phyloP scores from a whole-genome alignment of 1,140 invertebrate species.

The Venustaconcha ellipsiformis region DNA sequence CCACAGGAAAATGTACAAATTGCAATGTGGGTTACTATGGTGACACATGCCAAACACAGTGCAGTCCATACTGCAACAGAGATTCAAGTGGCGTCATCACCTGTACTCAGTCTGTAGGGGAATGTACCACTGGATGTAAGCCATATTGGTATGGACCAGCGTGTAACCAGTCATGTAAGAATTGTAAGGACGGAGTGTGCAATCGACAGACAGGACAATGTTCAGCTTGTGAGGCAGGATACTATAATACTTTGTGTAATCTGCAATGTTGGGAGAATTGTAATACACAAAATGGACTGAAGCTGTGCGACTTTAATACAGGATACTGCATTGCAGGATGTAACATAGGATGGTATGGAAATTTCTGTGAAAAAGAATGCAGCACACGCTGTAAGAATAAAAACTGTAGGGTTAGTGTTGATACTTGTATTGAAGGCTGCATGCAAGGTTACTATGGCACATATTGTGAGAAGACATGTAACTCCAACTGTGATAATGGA shows the following conservation, averaged over 20 bases:
- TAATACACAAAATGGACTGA: too few relatives aligned
- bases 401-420: slow-evolving; percentile 1
- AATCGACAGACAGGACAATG: too few relatives aligned
- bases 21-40: slow-evolving; percentile 1
- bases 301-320: too few relatives aligned
- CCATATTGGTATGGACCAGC: too few relatives aligned
- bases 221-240: too few relatives aligned
- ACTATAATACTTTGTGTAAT: too few relatives aligned
- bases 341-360: slow-evolving; percentile 19
- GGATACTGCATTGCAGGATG: too few relatives aligned
- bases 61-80: neutral
- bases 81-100: neutral
- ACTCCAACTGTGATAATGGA: slow-evolving; percentile 11
- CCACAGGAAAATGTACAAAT: neutral
- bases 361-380: slow-evolving; percentile 16
- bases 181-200: too few relatives aligned
- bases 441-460: slow-evolving; percentile 22
- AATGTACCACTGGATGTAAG: too few relatives aligned
- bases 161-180: too few relatives aligned
- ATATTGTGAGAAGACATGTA: slow-evolving; percentile 12
- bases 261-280: too few relatives aligned
- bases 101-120: neutral
- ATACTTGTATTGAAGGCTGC: slow-evolving; percentile 18
- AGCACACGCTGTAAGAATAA: slow-evolving; percentile 25
- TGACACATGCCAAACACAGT: neutral